A percentile compares a stretch with the other conserved stretches of the same genome.
Conservation (phyloP, 2,888 invertebrate genomes). For the Hirtodrosophila cameraria region DNA sequence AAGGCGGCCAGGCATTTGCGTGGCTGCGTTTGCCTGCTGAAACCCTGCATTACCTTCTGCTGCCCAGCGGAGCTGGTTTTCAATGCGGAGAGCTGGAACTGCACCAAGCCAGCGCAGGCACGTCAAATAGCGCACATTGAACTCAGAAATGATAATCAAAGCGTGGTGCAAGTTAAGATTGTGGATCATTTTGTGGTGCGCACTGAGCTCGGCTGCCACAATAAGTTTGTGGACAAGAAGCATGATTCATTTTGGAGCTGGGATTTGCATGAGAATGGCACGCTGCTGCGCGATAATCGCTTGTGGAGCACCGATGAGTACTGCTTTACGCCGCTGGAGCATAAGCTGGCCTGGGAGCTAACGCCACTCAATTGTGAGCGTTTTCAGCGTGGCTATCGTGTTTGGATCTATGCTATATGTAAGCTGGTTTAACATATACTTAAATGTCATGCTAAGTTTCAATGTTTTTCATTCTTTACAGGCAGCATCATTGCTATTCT, state of each 20-base stretch:
- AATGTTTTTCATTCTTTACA: slow-evolving; percentile 14
- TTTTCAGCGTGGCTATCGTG: slow-evolving; percentile 72
- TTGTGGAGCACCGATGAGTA: slow-evolving; percentile 75
- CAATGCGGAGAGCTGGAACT: slow-evolving; percentile 57
- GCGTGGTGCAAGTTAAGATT: slow-evolving; percentile 57
- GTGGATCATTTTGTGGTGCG: slow-evolving; percentile 69
- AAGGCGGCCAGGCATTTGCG: slow-evolving; percentile 66
- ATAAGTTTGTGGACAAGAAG: slow-evolving; percentile 70
- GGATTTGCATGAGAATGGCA: slow-evolving; percentile 74
- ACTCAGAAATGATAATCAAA: slow-evolving; percentile 46
- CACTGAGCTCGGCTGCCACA: slow-evolving; percentile 72
- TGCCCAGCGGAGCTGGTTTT: slow-evolving; percentile 73
- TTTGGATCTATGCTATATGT: slow-evolving; percentile 81
- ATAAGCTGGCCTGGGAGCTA: slow-evolving; percentile 70
- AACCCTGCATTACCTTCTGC: slow-evolving; percentile 82
- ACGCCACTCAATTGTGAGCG: slow-evolving; percentile 74
- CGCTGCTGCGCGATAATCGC: slow-evolving; percentile 52
- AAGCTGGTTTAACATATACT: slow-evolving; percentile 11
- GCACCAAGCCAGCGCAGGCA: slow-evolving; percentile 43
- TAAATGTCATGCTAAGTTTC: too few species aligned
- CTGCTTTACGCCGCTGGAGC: slow-evolving; percentile 73
- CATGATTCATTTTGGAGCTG: slow-evolving; percentile 74
- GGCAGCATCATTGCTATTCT: slow-evolving; percentile 74
- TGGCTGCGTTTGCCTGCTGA: slow-evolving; percentile 81
- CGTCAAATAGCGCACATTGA: slow-evolving; percentile 69